Percentiles rank a stretch among this genome's conserved stretches.
Evolutionary conservation across 2,888 invertebrate genomes (phyloP).

Genomic region (Steinernema scapterisci): DNA sequence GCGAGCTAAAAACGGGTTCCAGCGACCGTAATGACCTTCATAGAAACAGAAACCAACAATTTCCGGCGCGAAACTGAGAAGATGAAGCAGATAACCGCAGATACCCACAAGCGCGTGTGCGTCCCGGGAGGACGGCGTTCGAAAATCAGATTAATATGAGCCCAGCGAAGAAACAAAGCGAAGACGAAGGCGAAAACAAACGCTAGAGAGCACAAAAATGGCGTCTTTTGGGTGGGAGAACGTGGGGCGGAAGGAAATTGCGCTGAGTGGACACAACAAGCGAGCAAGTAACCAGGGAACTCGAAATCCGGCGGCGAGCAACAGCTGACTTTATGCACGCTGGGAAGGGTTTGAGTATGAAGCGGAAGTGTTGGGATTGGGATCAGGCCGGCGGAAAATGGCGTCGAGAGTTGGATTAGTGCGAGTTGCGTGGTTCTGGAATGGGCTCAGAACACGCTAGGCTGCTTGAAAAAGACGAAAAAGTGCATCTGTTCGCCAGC

Average conservation of each 20-base stretch:
- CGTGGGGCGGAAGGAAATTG: background rate
- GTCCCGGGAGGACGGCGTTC: background rate
- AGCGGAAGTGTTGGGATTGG: too few relatives aligned
- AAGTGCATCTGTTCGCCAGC: too few relatives aligned
- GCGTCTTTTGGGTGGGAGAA: background rate
- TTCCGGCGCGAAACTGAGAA: background rate
- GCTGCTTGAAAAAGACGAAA: too few relatives aligned
- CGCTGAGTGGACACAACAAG: slow-evolving; percentile 16
- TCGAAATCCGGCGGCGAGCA: background rate
- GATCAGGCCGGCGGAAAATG: too few relatives aligned
- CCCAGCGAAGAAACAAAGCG: slow-evolving; percentile 1
- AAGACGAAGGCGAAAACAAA: background rate
- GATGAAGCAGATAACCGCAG: background rate
- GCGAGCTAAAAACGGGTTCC: too few relatives aligned
- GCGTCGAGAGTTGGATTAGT: too few relatives aligned
- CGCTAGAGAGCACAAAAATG: background rate
- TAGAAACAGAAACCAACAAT: background rate
- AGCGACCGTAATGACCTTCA: background rate
- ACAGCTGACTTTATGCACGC: slow-evolving; percentile 4
- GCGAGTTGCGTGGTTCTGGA: too few relatives aligned
- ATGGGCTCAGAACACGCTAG: too few relatives aligned
- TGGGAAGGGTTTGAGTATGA: background rate
- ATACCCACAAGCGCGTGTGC: background rate
- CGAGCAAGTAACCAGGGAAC: background rate
- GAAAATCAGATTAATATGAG: slow-evolving; percentile 32